Evolutionary conservation across 2,888 invertebrate genomes (phyloP).

Genomic region (Andrena chrysosceles): DNA sequence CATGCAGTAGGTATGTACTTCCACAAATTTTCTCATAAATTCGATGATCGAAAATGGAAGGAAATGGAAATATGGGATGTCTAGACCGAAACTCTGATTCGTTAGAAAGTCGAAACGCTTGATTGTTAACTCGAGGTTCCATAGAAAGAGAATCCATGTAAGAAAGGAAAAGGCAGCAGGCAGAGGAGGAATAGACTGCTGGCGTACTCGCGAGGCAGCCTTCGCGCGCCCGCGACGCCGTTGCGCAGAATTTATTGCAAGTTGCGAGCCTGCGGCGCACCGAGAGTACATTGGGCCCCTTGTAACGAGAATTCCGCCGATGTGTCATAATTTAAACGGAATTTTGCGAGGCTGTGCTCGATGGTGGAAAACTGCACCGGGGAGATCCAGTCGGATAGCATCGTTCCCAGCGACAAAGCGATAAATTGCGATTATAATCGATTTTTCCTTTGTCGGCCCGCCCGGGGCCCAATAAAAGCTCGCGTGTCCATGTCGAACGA

Average conservation of each 20-base stretch:
- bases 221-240: constrained; percentile 37
- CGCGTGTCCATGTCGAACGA: constrained; percentile 12
- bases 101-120: neutral
- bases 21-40: too few species aligned
- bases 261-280: constrained; percentile 21
- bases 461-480: constrained; percentile 14
- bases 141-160: neutral
- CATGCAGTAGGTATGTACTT: too few species aligned
- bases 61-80: neutral
- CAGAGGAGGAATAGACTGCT: constrained; percentile 1
- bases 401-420: constrained; percentile 15
- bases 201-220: constrained; percentile 19
- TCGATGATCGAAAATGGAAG: neutral
- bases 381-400: constrained; percentile 31
- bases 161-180: neutral
- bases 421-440: constrained; percentile 47
- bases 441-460: constrained; percentile 31
- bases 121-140: neutral
- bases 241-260: constrained; percentile 58
- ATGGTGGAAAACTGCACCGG: constrained; percentile 34
- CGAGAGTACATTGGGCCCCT: constrained; percentile 34
- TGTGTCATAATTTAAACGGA: constrained; percentile 64
- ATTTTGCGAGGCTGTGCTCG: constrained; percentile 37
- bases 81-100: neutral
- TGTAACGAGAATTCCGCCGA: constrained; percentile 50